These are phyloP conservation scores for Pegea sp. DNA, from an alignment of 23 tunicate species.

Conservation along the genomic window DNA sequence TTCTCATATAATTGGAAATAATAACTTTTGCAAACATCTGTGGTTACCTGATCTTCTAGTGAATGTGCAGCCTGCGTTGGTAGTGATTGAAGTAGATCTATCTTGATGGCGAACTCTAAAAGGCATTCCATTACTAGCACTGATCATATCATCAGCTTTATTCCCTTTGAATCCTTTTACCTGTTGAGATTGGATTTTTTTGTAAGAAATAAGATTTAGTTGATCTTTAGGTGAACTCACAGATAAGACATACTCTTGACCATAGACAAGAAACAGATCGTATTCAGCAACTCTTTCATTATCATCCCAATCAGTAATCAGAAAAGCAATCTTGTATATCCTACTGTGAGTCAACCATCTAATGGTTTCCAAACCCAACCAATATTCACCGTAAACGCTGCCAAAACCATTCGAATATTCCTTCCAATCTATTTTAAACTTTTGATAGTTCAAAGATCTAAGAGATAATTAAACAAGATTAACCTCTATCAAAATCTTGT, in stretches of 20 bases:
- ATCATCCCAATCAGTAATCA: conserved; percentile 63
- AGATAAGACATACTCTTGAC: conserved; percentile 20
- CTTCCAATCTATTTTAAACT: conserved; percentile 8
- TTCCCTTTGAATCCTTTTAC: conserved; percentile 42
- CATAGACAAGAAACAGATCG: conserved; percentile 42
- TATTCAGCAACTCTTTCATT: conserved; percentile 33
- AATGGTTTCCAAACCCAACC: conserved; percentile 59
- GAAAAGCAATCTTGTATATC: conserved; percentile 28
- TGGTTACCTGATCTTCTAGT: conserved; percentile 28
- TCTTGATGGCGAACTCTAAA: conserved; percentile 30
- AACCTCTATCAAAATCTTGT: conserved; percentile 73
- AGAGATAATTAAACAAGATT: not conserved
- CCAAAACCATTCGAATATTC: conserved; percentile 75
- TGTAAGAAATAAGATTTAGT: not conserved
- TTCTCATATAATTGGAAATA: not conserved
- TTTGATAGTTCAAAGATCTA: not conserved
- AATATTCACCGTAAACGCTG: conserved; percentile 56
- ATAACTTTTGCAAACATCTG: no score
- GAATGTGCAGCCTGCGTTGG: conserved; percentile 15
- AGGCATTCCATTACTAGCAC: conserved; percentile 15
- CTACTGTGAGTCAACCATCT: conserved; percentile 46
- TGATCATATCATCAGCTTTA: conserved; percentile 38
- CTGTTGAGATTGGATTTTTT: conserved; percentile 4
- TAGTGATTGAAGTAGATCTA: not conserved
- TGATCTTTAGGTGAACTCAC: conserved; percentile 8